Conservation (phyloP, 1,140 invertebrate species). For the Ylistrum balloti region DNA sequence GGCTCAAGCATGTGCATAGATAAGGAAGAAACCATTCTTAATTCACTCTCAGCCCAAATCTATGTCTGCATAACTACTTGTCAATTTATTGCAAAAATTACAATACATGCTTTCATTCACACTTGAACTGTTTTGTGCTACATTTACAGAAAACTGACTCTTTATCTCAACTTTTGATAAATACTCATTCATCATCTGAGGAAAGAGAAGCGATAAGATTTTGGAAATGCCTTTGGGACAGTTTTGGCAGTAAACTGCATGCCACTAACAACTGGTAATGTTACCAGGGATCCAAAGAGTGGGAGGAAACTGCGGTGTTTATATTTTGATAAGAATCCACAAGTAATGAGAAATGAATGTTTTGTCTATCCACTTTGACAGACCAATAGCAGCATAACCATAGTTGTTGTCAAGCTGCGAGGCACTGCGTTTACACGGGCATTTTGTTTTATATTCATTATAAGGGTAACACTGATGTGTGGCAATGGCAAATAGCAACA, state of each 20-base stretch:
- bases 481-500: not conserved
- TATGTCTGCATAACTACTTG: not conserved
- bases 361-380: slow-evolving; percentile 10
- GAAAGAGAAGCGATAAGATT: not conserved
- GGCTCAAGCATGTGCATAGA: not conserved
- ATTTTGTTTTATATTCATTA: not conserved
- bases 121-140: not conserved
- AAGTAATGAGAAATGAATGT: slow-evolving; percentile 24
- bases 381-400: not conserved
- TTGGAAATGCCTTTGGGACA: not conserved
- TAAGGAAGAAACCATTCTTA: not conserved
- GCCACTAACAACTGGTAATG: not conserved
- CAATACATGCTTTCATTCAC: slow-evolving; percentile 18
- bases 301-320: not conserved
- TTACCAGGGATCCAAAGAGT: not conserved
- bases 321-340: not conserved
- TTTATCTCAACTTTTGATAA: not conserved
- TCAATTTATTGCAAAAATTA: not conserved
- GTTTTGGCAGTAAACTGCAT: not conserved
- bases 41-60: not conserved
- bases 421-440: not conserved
- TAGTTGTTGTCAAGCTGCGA: not conserved
- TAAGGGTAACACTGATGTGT: not conserved
- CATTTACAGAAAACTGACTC: not conserved
- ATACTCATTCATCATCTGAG: not conserved